Percentiles rank a stretch among this genome's conserved stretches.
Conservation (phyloP, 2,888 invertebrate genomes). For the Merodon equestris region DNA sequence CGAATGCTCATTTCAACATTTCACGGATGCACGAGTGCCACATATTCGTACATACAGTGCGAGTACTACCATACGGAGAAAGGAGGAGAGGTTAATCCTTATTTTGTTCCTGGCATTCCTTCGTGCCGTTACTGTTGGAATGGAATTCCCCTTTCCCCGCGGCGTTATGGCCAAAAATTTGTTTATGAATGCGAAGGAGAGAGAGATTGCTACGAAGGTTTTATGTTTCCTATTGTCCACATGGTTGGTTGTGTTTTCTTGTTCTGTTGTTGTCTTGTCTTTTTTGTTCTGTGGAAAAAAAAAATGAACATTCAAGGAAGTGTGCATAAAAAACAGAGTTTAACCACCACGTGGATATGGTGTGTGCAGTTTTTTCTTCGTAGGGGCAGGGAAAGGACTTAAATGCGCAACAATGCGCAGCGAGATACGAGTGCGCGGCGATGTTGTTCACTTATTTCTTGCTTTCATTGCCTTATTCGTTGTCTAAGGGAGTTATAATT, state of each 20-base stretch:
- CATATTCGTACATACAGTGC: no score
- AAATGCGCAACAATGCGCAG: conserved; percentile 67
- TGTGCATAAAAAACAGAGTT: not conserved
- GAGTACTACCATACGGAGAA: no score
- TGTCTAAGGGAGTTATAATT: conserved; percentile 4
- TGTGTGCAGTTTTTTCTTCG: not conserved
- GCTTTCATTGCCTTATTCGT: conserved; percentile 4
- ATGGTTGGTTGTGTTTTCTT: conserved; percentile 11
- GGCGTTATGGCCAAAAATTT: conserved; percentile 51
- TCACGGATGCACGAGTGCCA: conserved; percentile 36
- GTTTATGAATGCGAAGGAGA: conserved; percentile 49
- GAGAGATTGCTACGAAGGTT: conserved; percentile 50
- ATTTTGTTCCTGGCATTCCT: conserved; percentile 38
- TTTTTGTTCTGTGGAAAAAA: conserved; percentile 27
- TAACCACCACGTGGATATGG: conserved; percentile 61
- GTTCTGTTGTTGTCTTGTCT: conserved; percentile 4
- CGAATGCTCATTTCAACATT: conserved; percentile 57
- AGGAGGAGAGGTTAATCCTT: conserved; percentile 55
- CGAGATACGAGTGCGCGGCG: conserved; percentile 45
- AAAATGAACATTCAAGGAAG: conserved; percentile 55
- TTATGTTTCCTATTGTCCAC: conserved; percentile 63
- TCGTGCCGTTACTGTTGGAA: conserved; percentile 11
- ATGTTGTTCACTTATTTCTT: conserved; percentile 38
- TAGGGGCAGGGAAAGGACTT: conserved; percentile 54
- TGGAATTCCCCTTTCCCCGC: conserved; percentile 45